phyloP scores from a whole-genome alignment of 2,113 vertebrate species.

The Arizona elegans region DNA sequence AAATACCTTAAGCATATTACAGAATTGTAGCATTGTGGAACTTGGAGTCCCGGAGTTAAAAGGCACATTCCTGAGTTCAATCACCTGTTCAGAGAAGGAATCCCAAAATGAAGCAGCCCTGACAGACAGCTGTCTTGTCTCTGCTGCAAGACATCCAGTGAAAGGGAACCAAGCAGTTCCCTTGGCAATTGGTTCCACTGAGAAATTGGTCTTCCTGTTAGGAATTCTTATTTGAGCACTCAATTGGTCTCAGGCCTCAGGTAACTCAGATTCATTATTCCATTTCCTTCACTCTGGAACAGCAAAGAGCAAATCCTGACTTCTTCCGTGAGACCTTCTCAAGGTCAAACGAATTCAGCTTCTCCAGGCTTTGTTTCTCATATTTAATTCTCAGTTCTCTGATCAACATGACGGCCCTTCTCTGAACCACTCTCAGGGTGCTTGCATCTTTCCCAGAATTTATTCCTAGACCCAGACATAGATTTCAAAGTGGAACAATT shows the following conservation, averaged over 20 bases:
- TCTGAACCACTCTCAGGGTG: not conserved
- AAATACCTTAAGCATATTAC: not conserved
- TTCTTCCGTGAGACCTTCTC: not conserved
- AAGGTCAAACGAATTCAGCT: not conserved
- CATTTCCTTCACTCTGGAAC: not conserved
- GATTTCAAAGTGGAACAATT: not conserved
- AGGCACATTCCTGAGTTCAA: not conserved
- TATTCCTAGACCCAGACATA: not conserved
- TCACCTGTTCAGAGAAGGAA: not conserved
- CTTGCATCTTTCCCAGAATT: not conserved
- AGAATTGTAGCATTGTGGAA: not conserved
- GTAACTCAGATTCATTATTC: not conserved
- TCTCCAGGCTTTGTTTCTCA: not conserved
- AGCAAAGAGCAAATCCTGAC: not conserved
- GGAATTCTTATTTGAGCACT: not conserved
- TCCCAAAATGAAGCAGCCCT: not conserved
- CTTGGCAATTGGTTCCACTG: not conserved
- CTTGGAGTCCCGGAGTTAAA: not conserved
- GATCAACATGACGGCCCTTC: not conserved
- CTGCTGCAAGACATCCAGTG: not conserved
- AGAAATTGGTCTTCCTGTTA: not conserved
- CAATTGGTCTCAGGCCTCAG: not conserved
- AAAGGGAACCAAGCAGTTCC: not conserved
- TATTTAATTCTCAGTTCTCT: not conserved
- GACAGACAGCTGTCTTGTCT: not conserved